Evolutionary conservation across 2,113 vertebrate genomes (phyloP), one percentile per base, ranked within the genome.

Genomic region (Entomyzon cyanotis): DNA sequence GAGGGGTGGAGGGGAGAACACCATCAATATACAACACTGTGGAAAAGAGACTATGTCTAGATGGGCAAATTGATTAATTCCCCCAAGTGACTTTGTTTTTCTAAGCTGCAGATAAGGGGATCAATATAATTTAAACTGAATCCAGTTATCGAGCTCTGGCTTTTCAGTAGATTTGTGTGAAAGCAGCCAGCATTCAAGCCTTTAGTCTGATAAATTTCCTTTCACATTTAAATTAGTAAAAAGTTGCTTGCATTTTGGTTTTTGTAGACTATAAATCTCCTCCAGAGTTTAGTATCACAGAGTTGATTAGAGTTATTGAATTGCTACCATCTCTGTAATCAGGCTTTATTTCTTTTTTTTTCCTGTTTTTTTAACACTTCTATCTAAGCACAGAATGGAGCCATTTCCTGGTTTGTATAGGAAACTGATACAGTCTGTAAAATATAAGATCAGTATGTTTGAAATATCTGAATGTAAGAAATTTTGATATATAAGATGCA

Each of bases 1-100:
- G 15, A 11, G 6, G 2, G 0, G 1, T 16, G 27, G 10, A 15
- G 6, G 11, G 7, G 25, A 60, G 14, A n/a, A 5, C 5, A 5
- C n/a, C 35, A 25, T 58, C 20, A 15, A 1, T 27, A 24, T 3
- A 5, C 23, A 70, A 10, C 21, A 28, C 4, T n/a, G 69, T 19
- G 46, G 31, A 37, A 65, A 9, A 50, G 37, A 50, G 9, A 9
- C 4, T 37, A 4, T 50, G n/a, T n/a, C 46, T 62, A 3, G 9
- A 3, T 5, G 24, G 25, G 12, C 27, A 80, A 31, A 37, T 70
- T 47, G 18, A 60, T 42, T 82, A n/a, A 67, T 20, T 50, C 28
- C 41, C 19, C 35, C 56, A 25, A 31, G 28, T 37, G 20, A 52
- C 33, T 83, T 75, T 2, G 5, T 0, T 9, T 69, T 37, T 73